Base-by-base conservation (phyloP, 2,888 invertebrate species). In the Vannuccia rotundouncinata region DNA sequence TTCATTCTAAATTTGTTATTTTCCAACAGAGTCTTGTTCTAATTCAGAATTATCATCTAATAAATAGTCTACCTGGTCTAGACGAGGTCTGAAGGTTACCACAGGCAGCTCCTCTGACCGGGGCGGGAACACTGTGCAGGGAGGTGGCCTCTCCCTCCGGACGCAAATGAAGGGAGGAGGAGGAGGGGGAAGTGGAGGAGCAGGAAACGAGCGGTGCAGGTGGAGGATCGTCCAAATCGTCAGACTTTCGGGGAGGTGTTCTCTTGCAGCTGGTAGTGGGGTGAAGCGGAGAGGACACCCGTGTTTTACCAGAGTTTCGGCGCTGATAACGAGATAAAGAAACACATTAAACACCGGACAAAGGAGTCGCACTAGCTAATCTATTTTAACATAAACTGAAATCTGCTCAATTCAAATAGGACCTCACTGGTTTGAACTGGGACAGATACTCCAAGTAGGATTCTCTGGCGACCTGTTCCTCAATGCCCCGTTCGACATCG, bases 381-480 rank as follows among this genome's bases (percentile, higher is more conserved):
- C n/a, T n/a, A n/a, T n/a, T n/a, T n/a, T n/a, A n/a, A n/a, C n/a
- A n/a, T n/a, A n/a, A n/a, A n/a, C n/a, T n/a, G n/a, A n/a, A n/a
- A n/a, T n/a, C n/a, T n/a, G n/a, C n/a, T n/a, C n/a, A n/a, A n/a
- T n/a, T n/a, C n/a, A n/a, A n/a, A n/a, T n/a, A n/a, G n/a, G n/a
- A n/a, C n/a, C n/a, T 66, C 25, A 66, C 66, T 27, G 66, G 66
- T 66, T 66, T 66, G 22, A 66, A 66, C 22, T 66, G 66, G 25
- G 66, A n/a, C 2, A 78, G 29, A 31, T 78, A 78, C 25, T 78
- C 78, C 27, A 78, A 31, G 29, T 78, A 78, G 1, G 78, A 78
- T 31, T 78, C 78, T 2, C 66, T 30, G n/a, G 78, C 78, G 1
- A 78, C 78, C 29, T 78, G 78, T 22, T 78, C 78, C 1, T 59